phyloP scores from a whole-genome alignment of 1,140 invertebrate genomes.

The Hylaeus anthracinus region DNA sequence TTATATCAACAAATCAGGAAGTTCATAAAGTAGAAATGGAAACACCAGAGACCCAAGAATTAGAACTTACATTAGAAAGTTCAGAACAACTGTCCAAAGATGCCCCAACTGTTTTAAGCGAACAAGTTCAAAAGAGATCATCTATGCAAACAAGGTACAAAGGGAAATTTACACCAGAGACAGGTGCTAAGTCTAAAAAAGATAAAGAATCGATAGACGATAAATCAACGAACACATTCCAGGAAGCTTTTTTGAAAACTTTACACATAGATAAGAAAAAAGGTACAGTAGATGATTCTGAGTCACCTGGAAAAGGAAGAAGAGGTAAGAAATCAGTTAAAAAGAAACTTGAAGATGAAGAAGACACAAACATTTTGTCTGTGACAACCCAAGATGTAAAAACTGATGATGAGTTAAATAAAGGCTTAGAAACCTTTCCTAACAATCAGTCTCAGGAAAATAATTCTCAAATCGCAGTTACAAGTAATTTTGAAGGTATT shows the following conservation, averaged over 20 bases:
- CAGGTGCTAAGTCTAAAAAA: slow-evolving; percentile 57
- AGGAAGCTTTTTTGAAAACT: slow-evolving; percentile 72
- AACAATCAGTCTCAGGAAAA: slow-evolving; percentile 38
- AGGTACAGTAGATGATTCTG: slow-evolving; percentile 33
- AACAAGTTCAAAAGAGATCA: slow-evolving; percentile 36
- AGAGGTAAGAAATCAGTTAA: slow-evolving; percentile 41
- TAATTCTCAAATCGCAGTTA: slow-evolving; percentile 39
- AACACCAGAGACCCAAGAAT: slow-evolving; percentile 3
- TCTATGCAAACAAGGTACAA: slow-evolving; percentile 63
- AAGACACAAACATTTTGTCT: not conserved
- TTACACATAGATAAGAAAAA: slow-evolving; percentile 68
- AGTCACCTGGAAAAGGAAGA: slow-evolving; percentile 36
- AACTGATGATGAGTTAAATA: slow-evolving; percentile 2
- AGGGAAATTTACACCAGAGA: slow-evolving; percentile 64
- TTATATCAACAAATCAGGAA: not conserved
- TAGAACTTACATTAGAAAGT: slow-evolving; percentile 29
- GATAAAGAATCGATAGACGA: slow-evolving; percentile 60
- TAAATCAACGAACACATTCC: slow-evolving; percentile 68
- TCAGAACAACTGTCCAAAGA: slow-evolving; percentile 22
- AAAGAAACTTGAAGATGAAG: slow-evolving; percentile 38
- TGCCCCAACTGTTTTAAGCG: not conserved
- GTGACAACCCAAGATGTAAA: slow-evolving; percentile 14
- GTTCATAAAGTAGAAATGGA: not conserved
- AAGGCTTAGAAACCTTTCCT: slow-evolving; percentile 10
- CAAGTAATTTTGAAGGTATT: slow-evolving; percentile 57